These are phyloP conservation scores for Heliconius eleuchia DNA, from an alignment of 1,140 invertebrate genomes.

Conservation along the genomic window DNA sequence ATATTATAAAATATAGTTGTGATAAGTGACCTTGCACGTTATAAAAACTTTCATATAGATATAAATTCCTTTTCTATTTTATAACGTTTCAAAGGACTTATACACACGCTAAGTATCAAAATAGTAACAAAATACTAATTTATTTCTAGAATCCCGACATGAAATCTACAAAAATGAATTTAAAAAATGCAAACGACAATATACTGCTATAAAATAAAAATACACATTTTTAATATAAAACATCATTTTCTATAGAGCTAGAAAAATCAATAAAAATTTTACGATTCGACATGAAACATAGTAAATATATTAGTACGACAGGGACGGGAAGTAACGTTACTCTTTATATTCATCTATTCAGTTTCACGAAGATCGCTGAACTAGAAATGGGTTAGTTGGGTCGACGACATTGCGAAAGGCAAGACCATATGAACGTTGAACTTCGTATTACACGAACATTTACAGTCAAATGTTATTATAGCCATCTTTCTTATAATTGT, in stretches of 20 bases:
- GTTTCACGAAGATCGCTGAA: slow-evolving; percentile 21
- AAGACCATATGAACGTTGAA: background rate
- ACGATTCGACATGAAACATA: background rate
- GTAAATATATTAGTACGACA: background rate
- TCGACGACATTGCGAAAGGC: slow-evolving; percentile 14
- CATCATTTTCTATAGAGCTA: background rate
- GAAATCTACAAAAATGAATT: no score
- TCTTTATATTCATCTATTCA: slow-evolving; percentile 24
- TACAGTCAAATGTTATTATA: background rate
- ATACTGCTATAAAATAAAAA: no score
- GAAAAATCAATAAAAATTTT: background rate
- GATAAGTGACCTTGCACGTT: no score
- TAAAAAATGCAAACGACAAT: no score
- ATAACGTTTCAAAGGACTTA: background rate
- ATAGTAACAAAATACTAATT: no score
- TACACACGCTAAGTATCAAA: background rate
- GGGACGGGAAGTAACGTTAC: background rate
- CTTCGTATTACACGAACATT: background rate
- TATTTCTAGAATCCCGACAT: no score
- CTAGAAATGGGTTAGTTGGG: slow-evolving; percentile 15
- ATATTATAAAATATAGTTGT: no score
- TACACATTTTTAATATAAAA: background rate
- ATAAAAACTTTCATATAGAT: background rate
- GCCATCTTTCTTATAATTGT: background rate
- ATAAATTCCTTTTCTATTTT: background rate